Base-by-base conservation (phyloP, 2,888 invertebrate genomes). In the Automeris io region DNA sequence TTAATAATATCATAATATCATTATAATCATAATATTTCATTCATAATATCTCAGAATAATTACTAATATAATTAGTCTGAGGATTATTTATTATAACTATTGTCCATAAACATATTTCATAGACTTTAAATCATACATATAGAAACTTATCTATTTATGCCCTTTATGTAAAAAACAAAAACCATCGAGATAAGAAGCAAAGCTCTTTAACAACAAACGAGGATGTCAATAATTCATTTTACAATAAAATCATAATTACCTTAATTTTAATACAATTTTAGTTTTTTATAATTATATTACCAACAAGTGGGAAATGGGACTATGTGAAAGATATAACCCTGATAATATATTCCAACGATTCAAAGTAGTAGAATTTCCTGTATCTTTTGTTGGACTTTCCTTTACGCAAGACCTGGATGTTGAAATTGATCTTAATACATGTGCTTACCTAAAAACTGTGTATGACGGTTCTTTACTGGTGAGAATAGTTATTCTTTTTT, bases 381-480 rank as follows among this genome's bases (percentile, higher is more conserved):
- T 58, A 45, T 77, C 79, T 7, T 80, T 70, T 33, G 78, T 83
- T 22, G 77, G 74, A 1, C 48, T 83, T 9, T 70, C 71, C 2
- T 76, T 70, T 5, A 55, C 54, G 9, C 64, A 68, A 33, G 50
- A 51, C 18, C 57, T 83, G 1, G 63, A 81, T 43, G 64, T 82
- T 2, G 77, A 72, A 41, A 56, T 67, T 2, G 65, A 80, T 55
- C 59, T 86, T 5, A 57, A 49, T 18, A 61, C 46, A 16, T 69
- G 71, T 43, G 74, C 74, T 24, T 85, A 77, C 47, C 54, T 86
- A 2, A 83, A 81, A 55, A 86, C 85, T 9, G 62, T 63, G 48
- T 67, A 51, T 40, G 60, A 74, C 35, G 75, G 75, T 18, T 46
- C 49, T n/a, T 54, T 85, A 36, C 42, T 77, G 71, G 85, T 83